Evolutionary conservation across 2,113 vertebrate genomes (phyloP).

Genomic region (Anser brachyrhynchus): DNA sequence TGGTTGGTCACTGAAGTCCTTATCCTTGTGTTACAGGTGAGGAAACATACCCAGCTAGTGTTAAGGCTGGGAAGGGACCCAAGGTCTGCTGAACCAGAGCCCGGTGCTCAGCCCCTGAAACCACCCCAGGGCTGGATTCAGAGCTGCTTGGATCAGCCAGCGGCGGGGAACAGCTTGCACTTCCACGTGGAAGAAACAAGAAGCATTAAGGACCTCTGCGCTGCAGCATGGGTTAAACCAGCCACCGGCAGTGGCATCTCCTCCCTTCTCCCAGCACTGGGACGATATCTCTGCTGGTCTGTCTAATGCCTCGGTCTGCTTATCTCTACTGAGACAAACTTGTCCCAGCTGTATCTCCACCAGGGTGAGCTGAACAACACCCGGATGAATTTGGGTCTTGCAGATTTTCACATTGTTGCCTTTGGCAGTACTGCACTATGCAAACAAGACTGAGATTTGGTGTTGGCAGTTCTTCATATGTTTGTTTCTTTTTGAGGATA

Average conservation of each 20-base stretch:
- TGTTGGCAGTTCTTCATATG: neutral
- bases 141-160: neutral
- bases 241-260: neutral
- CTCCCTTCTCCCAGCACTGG: neutral
- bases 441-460: neutral
- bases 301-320: neutral
- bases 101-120: neutral
- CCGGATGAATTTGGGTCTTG: neutral
- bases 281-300: neutral
- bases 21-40: neutral
- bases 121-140: neutral
- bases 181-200: neutral
- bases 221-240: neutral
- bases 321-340: neutral
- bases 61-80: neutral
- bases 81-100: neutral
- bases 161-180: neutral
- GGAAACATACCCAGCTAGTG: neutral
- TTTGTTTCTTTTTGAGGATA: neutral
- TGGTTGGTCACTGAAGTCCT: neutral
- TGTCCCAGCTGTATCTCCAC: neutral
- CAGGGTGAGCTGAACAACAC: neutral
- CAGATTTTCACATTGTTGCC: neutral
- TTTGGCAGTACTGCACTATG: slow-evolving; percentile 6
- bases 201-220: neutral